Conservation (phyloP, 2,888 invertebrate species). For the Synanthedon tipuliformis region DNA sequence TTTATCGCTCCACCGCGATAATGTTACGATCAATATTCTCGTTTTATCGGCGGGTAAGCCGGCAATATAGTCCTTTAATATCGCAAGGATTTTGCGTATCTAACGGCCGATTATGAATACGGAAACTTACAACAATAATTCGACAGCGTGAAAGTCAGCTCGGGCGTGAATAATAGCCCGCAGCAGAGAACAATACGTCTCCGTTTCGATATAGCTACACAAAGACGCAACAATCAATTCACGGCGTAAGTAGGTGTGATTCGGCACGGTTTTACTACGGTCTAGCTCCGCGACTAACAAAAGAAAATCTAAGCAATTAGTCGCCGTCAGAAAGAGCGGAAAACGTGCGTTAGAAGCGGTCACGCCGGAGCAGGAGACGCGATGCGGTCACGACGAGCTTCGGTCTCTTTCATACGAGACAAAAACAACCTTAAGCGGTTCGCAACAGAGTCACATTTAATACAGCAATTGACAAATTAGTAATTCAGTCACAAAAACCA, state of each 20-base stretch:
- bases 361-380: constrained; percentile 32
- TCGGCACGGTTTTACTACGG: constrained; percentile 58
- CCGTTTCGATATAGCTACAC: constrained; percentile 65
- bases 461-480: not conserved
- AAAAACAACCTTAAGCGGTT: not conserved
- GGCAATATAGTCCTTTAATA: not conserved
- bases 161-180: constrained; percentile 58
- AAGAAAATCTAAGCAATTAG: constrained; percentile 71
- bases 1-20: not conserved
- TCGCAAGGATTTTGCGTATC: not conserved
- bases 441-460: not conserved
- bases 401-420: not conserved
- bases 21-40: too few relatives aligned
- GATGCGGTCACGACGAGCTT: constrained; percentile 34
- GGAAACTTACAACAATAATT: constrained; percentile 54
- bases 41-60: not conserved
- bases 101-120: constrained; percentile 31
- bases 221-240: constrained; percentile 70
- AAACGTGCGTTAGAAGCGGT: constrained; percentile 66
- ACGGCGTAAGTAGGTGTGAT: constrained; percentile 66
- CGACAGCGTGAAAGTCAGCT: constrained; percentile 57
- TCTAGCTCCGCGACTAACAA: constrained; percentile 67
- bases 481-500: not conserved
- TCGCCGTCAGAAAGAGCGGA: constrained; percentile 70
- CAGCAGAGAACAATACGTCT: constrained; percentile 57